Evolutionary conservation across 2,888 invertebrate genomes (phyloP), one percentile per base, ranked within the genome.

Genomic region (Chrysotoxum bicinctum): DNA sequence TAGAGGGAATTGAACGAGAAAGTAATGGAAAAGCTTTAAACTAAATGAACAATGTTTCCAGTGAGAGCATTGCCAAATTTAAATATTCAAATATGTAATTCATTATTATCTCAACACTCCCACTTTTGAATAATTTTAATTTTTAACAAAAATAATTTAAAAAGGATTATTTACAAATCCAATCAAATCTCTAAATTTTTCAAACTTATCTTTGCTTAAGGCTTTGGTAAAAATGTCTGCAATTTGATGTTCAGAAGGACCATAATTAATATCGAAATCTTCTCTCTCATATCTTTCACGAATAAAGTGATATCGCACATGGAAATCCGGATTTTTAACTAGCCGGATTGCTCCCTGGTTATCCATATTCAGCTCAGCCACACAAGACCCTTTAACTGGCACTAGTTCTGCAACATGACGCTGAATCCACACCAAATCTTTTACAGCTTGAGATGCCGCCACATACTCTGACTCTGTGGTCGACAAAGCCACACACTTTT

Each of bases 241-340:
- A 10, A 43, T 62, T 77, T 70, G 69, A 30, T 37, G 40, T 62
- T 77, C 70, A 54, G 77, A 81, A 60, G 40, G 40, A 40, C 81
- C 75, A 32, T 69, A 87, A 26, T 64, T 30, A 10, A 86, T 56
- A 1, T 14, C n/a, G 69, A 86, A 82, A 0, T 64, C 48, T 14
- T 48, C 14, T 14, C 43, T 56, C 21, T 80, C 52, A 64, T 58
- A 84, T 30, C 58, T 30, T 37, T 87, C 72, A 45, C 84, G 66
- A 12, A 87, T 87, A n/a, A 86, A 86, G 73, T 82, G 82, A n/a
- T 62, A 82, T 14, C 72, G 30, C 5, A 77, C 62, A 32, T 83
- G 86, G 26, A 74, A 78, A 10, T 83, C 80, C 16, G 77, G 76
- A 70, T 85, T 85, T 54, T 79, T 85, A 1, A 85, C 35, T 2